Evolutionary conservation across 2,797 vertebrate genomes (phyloP).

Genomic region (Rhinophrynus dorsalis): DNA sequence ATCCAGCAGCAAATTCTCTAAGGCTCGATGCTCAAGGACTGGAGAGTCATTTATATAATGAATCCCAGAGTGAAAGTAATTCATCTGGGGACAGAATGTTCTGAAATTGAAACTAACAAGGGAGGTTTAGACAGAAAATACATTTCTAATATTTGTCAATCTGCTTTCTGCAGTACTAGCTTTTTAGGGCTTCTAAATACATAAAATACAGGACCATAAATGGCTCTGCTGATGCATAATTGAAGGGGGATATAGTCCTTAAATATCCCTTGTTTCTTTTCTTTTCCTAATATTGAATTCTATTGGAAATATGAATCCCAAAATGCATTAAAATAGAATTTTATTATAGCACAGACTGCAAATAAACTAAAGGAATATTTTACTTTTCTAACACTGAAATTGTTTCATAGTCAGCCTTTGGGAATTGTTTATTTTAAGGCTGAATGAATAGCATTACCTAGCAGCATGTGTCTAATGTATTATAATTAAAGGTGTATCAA

Average conservation of each 20-base stretch:
- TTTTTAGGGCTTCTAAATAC: slow-evolving; percentile 21
- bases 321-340: slow-evolving; percentile 7
- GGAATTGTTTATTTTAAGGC: too few relatives aligned
- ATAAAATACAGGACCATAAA: slow-evolving; percentile 3
- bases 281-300: slow-evolving; percentile 8
- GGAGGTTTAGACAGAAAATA: slow-evolving; percentile 36
- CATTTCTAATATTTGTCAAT: slow-evolving; percentile 43
- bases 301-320: slow-evolving; percentile 3
- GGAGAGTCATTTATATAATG: slow-evolving; percentile 53
- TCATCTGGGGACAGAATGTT: slow-evolving; percentile 38
- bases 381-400: too few relatives aligned
- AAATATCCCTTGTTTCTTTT: slow-evolving; percentile 11
- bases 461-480: too few relatives aligned
- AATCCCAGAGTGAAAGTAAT: slow-evolving; percentile 48
- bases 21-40: slow-evolving; percentile 40
- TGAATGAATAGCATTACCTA: too few relatives aligned
- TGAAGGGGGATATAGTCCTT: slow-evolving; percentile 23
- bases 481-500: too few relatives aligned
- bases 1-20: slow-evolving; percentile 47
- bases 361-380: background rate
- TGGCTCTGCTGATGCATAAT: background rate
- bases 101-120: slow-evolving; percentile 48
- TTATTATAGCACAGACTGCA: background rate
- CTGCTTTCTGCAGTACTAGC: slow-evolving; percentile 4
- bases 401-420: too few relatives aligned